Evolutionary conservation across 2,797 vertebrate genomes (phyloP).

Genomic region (Todus mexicanus): DNA sequence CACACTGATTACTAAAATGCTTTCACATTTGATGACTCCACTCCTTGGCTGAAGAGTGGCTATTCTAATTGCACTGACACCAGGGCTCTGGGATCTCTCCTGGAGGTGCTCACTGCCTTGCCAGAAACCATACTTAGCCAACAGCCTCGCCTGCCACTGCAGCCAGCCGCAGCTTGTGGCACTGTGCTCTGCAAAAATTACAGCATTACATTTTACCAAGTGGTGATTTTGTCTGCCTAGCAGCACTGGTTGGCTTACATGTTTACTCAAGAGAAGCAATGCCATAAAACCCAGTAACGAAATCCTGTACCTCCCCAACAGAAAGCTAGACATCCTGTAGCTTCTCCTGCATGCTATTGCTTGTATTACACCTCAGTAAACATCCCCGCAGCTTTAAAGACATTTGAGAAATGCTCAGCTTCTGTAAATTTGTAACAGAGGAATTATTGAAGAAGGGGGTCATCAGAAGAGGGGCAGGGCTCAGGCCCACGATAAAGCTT

Average conservation of each 20-base stretch:
- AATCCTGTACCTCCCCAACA: not conserved
- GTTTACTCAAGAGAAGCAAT: not conserved
- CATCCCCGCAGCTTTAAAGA: not conserved
- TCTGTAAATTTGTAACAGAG: not conserved
- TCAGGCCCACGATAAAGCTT: not conserved
- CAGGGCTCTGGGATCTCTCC: not conserved
- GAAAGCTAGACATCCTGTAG: not conserved
- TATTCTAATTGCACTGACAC: not conserved
- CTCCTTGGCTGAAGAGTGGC: not conserved
- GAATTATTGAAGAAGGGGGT: not conserved
- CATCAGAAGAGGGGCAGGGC: not conserved
- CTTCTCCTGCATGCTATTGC: not conserved
- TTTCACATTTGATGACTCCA: not conserved
- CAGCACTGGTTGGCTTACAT: not conserved
- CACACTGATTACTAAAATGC: not conserved
- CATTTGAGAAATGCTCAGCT: not conserved
- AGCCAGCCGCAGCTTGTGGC: not conserved
- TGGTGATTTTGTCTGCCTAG: not conserved
- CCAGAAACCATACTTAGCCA: not conserved
- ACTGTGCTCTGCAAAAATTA: not conserved
- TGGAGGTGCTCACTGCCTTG: not conserved
- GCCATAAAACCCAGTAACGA: not conserved
- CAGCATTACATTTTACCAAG: rapidly evolving
- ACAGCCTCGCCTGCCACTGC: not conserved
- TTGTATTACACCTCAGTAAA: not conserved